phyloP scores from a whole-genome alignment of 2,888 invertebrate species.

The Lobophora halterata region DNA sequence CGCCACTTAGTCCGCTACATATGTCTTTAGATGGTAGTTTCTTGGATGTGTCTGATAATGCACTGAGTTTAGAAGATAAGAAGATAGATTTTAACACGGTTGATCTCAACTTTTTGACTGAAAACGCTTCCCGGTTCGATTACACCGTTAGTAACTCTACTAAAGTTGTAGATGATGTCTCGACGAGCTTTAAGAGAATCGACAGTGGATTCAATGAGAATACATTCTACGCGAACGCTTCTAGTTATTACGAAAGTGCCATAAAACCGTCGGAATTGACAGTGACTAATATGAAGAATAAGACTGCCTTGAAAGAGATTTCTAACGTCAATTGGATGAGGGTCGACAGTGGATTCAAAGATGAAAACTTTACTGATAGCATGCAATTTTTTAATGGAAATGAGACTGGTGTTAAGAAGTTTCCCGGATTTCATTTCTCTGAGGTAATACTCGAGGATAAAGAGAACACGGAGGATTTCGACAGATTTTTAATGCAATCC shows the following conservation, averaged over 20 bases:
- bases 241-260: slow-evolving; percentile 76
- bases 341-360: slow-evolving; percentile 73
- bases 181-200: slow-evolving; percentile 62
- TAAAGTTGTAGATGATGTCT: slow-evolving; percentile 49
- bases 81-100: slow-evolving; percentile 71
- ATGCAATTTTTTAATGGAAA: slow-evolving; percentile 55
- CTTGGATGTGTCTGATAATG: slow-evolving; percentile 55
- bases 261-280: slow-evolving; percentile 76
- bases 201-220: slow-evolving; percentile 74
- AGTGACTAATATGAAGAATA: slow-evolving; percentile 52
- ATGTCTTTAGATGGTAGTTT: slow-evolving; percentile 72
- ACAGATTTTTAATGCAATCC: slow-evolving; percentile 50
- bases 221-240: slow-evolving; percentile 65
- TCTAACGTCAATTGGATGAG: slow-evolving; percentile 74
- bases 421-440: slow-evolving; percentile 47
- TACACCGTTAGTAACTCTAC: slow-evolving; percentile 44
- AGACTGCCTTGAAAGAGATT: slow-evolving; percentile 63
- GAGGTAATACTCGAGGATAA: slow-evolving; percentile 58
- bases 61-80: slow-evolving; percentile 61
- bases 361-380: slow-evolving; percentile 66
- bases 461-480: slow-evolving; percentile 61
- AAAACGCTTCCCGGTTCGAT: slow-evolving; percentile 58
- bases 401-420: slow-evolving; percentile 46
- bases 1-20: slow-evolving; percentile 47
- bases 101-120: slow-evolving; percentile 75